Base-by-base conservation (phyloP, 1,140 invertebrate species). In the Drosophila bocki region DNA sequence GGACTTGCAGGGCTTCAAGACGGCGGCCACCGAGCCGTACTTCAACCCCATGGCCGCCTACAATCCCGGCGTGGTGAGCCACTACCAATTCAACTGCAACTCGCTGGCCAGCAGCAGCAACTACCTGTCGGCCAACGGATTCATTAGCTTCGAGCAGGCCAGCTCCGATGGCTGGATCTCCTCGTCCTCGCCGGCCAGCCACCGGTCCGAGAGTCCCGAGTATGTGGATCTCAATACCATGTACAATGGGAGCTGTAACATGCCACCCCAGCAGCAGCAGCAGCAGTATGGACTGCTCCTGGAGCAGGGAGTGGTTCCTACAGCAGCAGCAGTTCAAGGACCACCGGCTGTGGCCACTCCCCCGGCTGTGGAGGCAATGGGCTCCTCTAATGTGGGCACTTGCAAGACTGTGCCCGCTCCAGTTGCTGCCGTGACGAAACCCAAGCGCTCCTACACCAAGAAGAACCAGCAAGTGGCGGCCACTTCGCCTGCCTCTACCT, bases 141-240 rank as follows among this genome's bases (percentile, higher is more conserved):
- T 91, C 58, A 91, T 91, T 44, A 91, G 78, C 41, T 93, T 92
- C 42, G 92, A 93, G 70, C 91, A 92, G 62, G 91, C 92, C 56
- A 91, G 85, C 57, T 93, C 92, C 8, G 94, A 95, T 90, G 94
- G 94, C 26, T 95, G 94, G 93, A 94, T 95, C 72, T 95, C 94
- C 3, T 94, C 94, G 4, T 94, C 95, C 0, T 95, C 94, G 72
- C 94, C 95, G 3, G 93, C 94, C 3, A 95, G 94, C 72, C 82
- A 94, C 62, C 92, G 95, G n/a, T 95, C 93, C 4, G 84, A 94
- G 42, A 95, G 94, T 79, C 94, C 94, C 15, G 93, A 93, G 56
- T 93, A 92, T 53, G 84, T 93, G 53, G 91, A 92, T 76, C 79
- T 93, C n/a, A 93, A 90, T 74, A 80, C 79, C 35, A 92, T 92